These are phyloP conservation scores for Chrysaora quinquecirrha DNA, from an alignment of 30 jellyfish, hydroid and myxozoan species.

Conservation along the genomic window DNA sequence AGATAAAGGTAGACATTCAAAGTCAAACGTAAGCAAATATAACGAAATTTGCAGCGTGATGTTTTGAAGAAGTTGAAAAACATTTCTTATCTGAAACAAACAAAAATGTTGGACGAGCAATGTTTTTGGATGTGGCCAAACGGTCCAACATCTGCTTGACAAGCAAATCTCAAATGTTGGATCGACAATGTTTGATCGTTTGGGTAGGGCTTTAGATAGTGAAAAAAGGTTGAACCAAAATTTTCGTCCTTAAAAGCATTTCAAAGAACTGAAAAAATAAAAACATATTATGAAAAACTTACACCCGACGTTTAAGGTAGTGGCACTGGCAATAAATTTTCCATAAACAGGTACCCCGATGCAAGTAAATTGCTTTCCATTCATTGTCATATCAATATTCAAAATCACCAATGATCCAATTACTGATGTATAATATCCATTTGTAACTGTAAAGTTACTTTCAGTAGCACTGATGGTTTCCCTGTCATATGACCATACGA, in stretches of 20 bases:
- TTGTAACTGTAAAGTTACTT: background rate
- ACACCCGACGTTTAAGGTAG: background rate
- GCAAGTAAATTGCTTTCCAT: background rate
- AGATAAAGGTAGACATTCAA: too few relatives aligned
- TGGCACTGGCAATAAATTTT: background rate
- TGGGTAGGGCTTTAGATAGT: too few relatives aligned
- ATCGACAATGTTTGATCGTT: too few relatives aligned
- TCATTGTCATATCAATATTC: background rate
- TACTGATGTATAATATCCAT: background rate
- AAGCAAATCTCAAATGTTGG: too few relatives aligned
- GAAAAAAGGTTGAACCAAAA: background rate
- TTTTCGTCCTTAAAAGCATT: background rate
- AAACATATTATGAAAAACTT: background rate
- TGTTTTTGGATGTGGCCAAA: too few relatives aligned
- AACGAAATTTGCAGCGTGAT: too few relatives aligned
- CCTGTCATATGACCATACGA: background rate
- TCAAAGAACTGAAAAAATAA: background rate
- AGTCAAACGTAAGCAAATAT: too few relatives aligned
- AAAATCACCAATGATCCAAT: background rate
- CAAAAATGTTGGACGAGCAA: too few relatives aligned
- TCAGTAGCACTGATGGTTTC: background rate
- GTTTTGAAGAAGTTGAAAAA: too few relatives aligned
- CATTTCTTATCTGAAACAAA: too few relatives aligned
- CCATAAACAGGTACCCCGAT: conserved; percentile 5
- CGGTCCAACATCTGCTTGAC: too few relatives aligned